Evolutionary conservation across 1,140 invertebrate genomes (phyloP).

Genomic region (Brachystomella parvula): DNA sequence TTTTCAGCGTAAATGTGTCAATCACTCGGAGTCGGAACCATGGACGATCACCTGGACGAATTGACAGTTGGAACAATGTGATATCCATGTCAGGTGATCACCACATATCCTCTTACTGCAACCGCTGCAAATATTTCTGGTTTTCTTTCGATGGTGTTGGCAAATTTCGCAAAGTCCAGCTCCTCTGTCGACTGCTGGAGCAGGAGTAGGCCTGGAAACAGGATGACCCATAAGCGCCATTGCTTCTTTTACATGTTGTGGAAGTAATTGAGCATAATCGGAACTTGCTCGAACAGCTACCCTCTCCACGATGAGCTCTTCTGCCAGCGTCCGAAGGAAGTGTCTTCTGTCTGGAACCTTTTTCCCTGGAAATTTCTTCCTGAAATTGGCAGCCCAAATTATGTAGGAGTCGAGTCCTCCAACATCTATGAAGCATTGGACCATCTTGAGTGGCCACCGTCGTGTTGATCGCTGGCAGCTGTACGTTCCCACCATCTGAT

Average conservation of each 20-base stretch:
- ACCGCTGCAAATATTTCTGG: neutral
- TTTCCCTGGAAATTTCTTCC: neutral
- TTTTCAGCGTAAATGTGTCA: no score
- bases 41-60: neutral
- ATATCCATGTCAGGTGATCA: neutral
- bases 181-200: neutral
- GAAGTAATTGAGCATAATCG: neutral
- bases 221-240: neutral
- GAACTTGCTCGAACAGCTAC: neutral
- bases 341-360: constrained; percentile 1
- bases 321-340: neutral
- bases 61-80: neutral
- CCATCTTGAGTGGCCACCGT: neutral
- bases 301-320: no score
- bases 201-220: neutral
- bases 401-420: neutral
- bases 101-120: neutral
- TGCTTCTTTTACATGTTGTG: neutral
- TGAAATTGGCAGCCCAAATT: no score
- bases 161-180: neutral
- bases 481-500: constrained; percentile 13
- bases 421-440: neutral
- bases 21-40: no score
- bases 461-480: neutral
- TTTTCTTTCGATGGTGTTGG: neutral